Evolutionary conservation across 2,888 invertebrate species (phyloP).

Genomic region (Dusona sp.): DNA sequence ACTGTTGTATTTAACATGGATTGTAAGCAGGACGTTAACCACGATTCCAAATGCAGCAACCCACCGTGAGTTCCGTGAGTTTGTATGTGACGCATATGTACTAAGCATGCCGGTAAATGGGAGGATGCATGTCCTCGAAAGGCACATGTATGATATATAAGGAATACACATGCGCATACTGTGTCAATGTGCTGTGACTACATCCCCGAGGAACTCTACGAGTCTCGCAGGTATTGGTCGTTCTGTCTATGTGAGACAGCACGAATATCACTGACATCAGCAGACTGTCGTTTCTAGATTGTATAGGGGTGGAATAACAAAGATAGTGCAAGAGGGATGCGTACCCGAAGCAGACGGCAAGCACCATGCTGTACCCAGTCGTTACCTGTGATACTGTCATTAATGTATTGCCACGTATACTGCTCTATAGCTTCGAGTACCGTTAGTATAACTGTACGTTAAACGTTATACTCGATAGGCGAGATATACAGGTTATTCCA

Average conservation of each 20-base stretch:
- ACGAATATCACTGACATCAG: constrained; percentile 25
- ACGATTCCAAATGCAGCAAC: constrained; percentile 23
- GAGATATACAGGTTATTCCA: neutral
- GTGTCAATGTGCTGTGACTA: constrained; percentile 33
- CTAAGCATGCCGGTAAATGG: constrained; percentile 5
- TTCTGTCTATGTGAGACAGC: constrained; percentile 9
- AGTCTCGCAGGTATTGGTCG: constrained; percentile 41
- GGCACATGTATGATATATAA: constrained; percentile 9
- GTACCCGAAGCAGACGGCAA: constrained; percentile 52
- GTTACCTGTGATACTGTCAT: constrained; percentile 76
- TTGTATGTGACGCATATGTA: constrained; percentile 25
- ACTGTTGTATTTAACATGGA: constrained; percentile 18
- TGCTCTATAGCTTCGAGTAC: constrained; percentile 8
- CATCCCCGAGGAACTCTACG: constrained; percentile 27
- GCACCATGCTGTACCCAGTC: constrained; percentile 65
- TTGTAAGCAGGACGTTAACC: constrained; percentile 38
- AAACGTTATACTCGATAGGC: neutral
- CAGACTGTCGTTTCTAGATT: constrained; percentile 32
- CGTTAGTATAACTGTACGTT: constrained; percentile 20
- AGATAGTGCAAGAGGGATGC: constrained; percentile 1
- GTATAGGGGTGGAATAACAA: neutral
- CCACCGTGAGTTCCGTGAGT: constrained; percentile 8
- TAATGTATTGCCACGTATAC: constrained; percentile 78
- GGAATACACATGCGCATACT: constrained; percentile 20
- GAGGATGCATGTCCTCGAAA: constrained; percentile 3